These are phyloP conservation scores for Polymixis lichenea DNA, from an alignment of 2,888 invertebrate species.

Conservation along the genomic window DNA sequence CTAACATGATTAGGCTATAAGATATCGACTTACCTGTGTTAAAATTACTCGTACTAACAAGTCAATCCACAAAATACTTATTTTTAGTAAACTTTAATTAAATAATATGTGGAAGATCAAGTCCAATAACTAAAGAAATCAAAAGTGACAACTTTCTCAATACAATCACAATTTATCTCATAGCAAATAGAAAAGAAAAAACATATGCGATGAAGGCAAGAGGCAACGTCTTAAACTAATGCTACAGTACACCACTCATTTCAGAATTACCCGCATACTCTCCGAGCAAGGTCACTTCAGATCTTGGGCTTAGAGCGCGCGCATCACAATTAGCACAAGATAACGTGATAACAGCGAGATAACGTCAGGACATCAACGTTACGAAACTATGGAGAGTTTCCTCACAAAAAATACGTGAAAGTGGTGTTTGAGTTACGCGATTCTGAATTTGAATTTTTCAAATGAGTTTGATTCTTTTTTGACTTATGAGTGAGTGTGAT, in stretches of 20 bases:
- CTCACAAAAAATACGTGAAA: constrained; percentile 51
- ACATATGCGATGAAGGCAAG: not conserved
- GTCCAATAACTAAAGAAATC: not conserved
- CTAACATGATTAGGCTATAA: not conserved
- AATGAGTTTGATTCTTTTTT: not conserved
- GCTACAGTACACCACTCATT: not conserved
- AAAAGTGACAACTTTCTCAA: not conserved
- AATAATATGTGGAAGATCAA: not conserved
- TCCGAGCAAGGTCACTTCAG: constrained; percentile 66
- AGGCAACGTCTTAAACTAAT: not conserved
- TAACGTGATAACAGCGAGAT: constrained; percentile 69
- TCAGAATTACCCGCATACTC: constrained; percentile 63
- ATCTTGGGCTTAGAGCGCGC: constrained; percentile 70
- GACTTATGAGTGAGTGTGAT: not conserved
- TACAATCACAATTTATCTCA: not conserved
- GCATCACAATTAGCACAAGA: constrained; percentile 71
- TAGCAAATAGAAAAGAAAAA: not conserved
- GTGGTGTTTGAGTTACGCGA: not conserved
- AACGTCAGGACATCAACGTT: constrained; percentile 52
- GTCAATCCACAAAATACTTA: not conserved
- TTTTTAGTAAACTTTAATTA: not conserved
- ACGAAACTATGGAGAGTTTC: constrained; percentile 48
- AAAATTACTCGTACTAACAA: not conserved
- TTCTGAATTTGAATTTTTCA: not conserved
- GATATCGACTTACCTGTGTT: not conserved